These are phyloP conservation scores for Plebejus anna DNA, from an alignment of 2,888 invertebrate species.

Conservation along the genomic window DNA sequence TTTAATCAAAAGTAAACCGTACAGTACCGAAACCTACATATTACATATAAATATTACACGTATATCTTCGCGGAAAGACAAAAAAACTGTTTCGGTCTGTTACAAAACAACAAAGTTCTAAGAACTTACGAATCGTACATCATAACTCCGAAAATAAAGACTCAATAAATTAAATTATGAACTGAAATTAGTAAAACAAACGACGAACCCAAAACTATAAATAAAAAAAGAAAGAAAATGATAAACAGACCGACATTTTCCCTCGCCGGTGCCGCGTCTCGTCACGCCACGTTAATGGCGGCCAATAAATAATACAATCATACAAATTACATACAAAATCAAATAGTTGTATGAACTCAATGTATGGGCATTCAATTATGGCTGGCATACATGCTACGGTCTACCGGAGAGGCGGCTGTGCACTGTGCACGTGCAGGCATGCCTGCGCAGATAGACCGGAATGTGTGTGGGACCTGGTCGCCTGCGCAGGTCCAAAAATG, in stretches of 20 bases:
- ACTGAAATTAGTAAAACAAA: constrained; percentile 14
- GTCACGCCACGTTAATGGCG: constrained; percentile 7
- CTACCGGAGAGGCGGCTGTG: too few relatives aligned
- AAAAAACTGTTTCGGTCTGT: neutral
- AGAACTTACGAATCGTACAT: neutral
- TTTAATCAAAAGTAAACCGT: too few relatives aligned
- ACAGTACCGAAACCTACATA: too few relatives aligned
- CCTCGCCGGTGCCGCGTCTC: neutral
- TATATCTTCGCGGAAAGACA: too few relatives aligned
- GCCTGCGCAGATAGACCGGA: too few relatives aligned
- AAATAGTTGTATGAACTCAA: neutral
- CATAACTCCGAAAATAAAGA: neutral
- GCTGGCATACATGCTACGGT: too few relatives aligned
- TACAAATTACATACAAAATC: constrained; percentile 2
- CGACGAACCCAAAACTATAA: constrained; percentile 13
- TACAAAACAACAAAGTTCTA: neutral
- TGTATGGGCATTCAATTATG: too few relatives aligned
- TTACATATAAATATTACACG: too few relatives aligned
- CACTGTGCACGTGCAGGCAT: too few relatives aligned
- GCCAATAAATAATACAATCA: constrained; percentile 10
- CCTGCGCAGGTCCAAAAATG: too few relatives aligned
- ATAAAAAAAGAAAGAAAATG: neutral
- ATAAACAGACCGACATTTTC: neutral
- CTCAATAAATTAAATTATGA: constrained; percentile 1
- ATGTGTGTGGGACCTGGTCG: too few relatives aligned